A percentile compares a stretch with the other conserved stretches of the same genome.
These are phyloP conservation scores for Rotaria sp. DNA, from an alignment of 2,888 invertebrate genomes.

Conservation along the genomic window DNA sequence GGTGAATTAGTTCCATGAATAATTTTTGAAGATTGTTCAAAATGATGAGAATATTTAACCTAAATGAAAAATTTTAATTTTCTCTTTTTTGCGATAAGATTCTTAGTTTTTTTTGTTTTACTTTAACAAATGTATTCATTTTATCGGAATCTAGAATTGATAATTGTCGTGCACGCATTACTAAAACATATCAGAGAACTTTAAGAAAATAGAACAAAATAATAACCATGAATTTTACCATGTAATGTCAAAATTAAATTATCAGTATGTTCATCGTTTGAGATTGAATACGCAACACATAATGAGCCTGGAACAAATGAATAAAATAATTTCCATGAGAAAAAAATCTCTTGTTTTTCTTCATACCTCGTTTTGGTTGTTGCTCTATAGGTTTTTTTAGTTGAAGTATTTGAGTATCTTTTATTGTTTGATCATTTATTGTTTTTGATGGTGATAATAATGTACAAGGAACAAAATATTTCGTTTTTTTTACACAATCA, in stretches of 20 bases:
- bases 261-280: not conserved
- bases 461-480: constrained; percentile 4
- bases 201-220: not conserved
- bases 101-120: not conserved
- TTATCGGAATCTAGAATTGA: not conserved
- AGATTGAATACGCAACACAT: not conserved
- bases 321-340: not conserved
- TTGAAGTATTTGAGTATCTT: not conserved
- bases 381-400: not conserved
- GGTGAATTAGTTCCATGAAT: not conserved
- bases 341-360: too few relatives aligned
- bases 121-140: constrained; percentile 28
- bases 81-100: not conserved
- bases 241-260: not conserved
- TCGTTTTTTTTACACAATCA: not conserved
- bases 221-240: not conserved
- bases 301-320: constrained; percentile 23
- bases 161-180: constrained; percentile 11
- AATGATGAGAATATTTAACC: not conserved
- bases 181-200: not conserved
- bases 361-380: not conserved
- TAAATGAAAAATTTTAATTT: not conserved
- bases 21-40: constrained; percentile 12
- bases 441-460: not conserved
- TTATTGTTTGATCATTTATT: not conserved